Base-by-base conservation (phyloP, 37 sponge, comb jelly and placozoan species). In the Axinella damicornis region DNA sequence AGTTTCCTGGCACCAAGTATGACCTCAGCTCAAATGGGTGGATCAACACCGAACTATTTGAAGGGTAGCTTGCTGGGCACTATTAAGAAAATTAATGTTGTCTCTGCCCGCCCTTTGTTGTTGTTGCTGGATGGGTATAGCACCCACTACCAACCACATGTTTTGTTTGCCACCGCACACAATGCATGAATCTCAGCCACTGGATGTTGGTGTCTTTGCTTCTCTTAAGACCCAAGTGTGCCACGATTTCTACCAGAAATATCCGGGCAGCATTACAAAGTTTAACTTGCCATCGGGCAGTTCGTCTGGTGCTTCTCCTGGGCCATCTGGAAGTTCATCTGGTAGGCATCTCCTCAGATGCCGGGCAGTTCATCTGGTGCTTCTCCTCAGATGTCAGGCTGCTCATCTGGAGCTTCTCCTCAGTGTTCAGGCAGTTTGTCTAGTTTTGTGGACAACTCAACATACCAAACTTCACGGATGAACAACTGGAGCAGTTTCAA, bases 71-170 rank as follows among this genome's bases (percentile, higher is more conserved):
- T 5, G 61, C 22, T 15, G 80, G 65, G 52, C 91, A 90, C 37
- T 90, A 85, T 62, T n/a, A n/a, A n/a, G n/a, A 27, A 83, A 33
- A 55, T 27, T 27, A 19, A 76, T 74, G 83, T 83, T 30, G 68
- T 65, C 64, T 52, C 84, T 74, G 78, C 11, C 0, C 66, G 89
- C 5, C 90, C 90, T 37, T 52, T 89, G 53, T 76, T 89, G 0
- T 68, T 89, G 11, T 33, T 89, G 40, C 68, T 84, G 28, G 85
- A 88, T 78, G 90, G 90, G 19, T 80, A 84, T 25, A 58, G 71
- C 69, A 85, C 84, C 24, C 90, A 89, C 57, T 89, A 83, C 33
- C 76, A 89, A 22, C 90, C 85, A 28, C 56, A 55, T 90, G 40
- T 61, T 90, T 1, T 90, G 85, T 55, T 65, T 90, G 32, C n/a